Evolutionary conservation across 64 coral and sea anemone species (phyloP).

Genomic region (Hydrozoanthus tunicans): DNA sequence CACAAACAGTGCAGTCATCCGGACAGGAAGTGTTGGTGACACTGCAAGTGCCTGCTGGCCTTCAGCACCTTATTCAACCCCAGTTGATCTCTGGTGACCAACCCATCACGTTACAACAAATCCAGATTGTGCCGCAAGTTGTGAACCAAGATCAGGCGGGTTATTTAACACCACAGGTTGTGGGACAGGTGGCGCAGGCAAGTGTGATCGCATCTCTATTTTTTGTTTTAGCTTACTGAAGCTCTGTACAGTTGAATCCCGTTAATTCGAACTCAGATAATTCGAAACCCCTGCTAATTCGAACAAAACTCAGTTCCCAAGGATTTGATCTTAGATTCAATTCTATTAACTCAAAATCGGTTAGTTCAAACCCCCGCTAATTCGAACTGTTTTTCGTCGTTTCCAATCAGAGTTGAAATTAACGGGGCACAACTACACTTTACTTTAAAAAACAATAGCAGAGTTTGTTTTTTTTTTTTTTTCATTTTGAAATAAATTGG

Average conservation of each 20-base stretch:
- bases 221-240: neutral
- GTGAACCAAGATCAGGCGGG: conserved; percentile 58
- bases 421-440: too few species aligned
- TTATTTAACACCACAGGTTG: neutral
- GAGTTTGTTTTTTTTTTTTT: too few species aligned
- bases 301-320: too few species aligned
- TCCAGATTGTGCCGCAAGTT: conserved; percentile 64
- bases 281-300: too few species aligned
- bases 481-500: too few species aligned
- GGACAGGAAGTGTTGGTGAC: conserved; percentile 80
- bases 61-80: conserved; percentile 61
- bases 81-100: conserved; percentile 72
- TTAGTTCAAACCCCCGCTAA: too few species aligned
- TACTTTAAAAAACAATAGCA: too few species aligned
- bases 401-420: too few species aligned
- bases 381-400: too few species aligned
- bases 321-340: neutral
- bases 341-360: too few species aligned
- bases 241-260: neutral
- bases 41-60: conserved; percentile 68
- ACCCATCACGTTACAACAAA: conserved; percentile 72
- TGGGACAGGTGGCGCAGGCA: conserved; percentile 37
- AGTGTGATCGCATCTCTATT: neutral
- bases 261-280: too few species aligned
- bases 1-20: conserved; percentile 53